phyloP scores from a whole-genome alignment of 1,140 invertebrate genomes.

The Agraylea sexmaculata region DNA sequence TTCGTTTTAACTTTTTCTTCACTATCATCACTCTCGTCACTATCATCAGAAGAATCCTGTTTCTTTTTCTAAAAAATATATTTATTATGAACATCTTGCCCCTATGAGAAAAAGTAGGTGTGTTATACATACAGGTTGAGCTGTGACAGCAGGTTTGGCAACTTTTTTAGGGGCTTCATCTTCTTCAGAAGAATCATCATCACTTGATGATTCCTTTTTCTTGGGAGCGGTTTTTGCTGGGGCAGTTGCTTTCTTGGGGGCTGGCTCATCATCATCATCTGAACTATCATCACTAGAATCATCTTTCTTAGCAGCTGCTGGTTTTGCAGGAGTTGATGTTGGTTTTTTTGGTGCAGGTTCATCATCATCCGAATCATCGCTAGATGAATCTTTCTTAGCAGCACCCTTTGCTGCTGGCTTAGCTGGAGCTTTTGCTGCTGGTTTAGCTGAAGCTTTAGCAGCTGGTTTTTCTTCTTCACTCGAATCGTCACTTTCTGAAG shows the following conservation, averaged over 20 bases:
- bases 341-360: constrained; percentile 16
- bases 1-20: constrained; percentile 11
- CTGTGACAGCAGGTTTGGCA: constrained; percentile 2
- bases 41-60: constrained; percentile 9
- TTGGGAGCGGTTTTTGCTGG: constrained; percentile 5
- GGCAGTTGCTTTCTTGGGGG: too few species aligned
- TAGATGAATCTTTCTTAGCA: constrained; percentile 12
- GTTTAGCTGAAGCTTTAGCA: constrained; percentile 11
- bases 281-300: too few species aligned
- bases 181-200: constrained; percentile 26
- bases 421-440: constrained; percentile 11
- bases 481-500: constrained; percentile 6
- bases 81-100: too few species aligned
- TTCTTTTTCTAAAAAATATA: constrained; percentile 7
- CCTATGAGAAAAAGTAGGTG: too few species aligned
- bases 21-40: constrained; percentile 23
- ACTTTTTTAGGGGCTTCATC: constrained; percentile 19
- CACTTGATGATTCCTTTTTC: constrained; percentile 24
- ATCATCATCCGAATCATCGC: constrained; percentile 22
- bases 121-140: constrained; percentile 18
- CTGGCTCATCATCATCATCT: too few species aligned
- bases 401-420: too few species aligned
- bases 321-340: constrained; percentile 10
- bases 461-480: constrained; percentile 10
- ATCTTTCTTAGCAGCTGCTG: too few species aligned